Evolutionary conservation across 2,113 vertebrate species (phyloP), one percentile per base, ranked within the genome.

Genomic region (Plecotus auritus): DNA sequence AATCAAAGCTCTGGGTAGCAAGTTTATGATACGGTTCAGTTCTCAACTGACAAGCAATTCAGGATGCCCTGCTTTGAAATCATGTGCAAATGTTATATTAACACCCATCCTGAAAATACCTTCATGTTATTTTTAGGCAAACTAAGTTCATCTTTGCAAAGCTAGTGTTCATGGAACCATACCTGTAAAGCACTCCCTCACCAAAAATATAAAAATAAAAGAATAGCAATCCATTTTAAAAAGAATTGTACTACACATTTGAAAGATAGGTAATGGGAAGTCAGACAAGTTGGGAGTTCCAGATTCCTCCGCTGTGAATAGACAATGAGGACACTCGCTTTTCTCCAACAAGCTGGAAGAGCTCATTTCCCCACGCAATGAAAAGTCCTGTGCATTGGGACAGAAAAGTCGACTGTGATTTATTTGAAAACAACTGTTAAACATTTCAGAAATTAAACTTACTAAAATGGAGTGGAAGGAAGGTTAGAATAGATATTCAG

Each of bases 361-460:
- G 73, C 86, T 51, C 8, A 83, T 80, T 76, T 59, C 51, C 73
- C 67, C 0, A 0, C 4, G 56, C 74, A 85, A 35, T 64, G 92
- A 94, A 96, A 96, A 94, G 40, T 28, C 40, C 42, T 83, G n/a
- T 7, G 22, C 84, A 96, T 11, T 30, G 73, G n/a, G 45, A 32
- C 95, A 89, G 92, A 40, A 88, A 77, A 37, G 51, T 12, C 4
- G 0, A 87, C 95, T 37, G 85, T 93, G 95, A 97, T 80, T 95
- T 90, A 95, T 93, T 83, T 80, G 89, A 67, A 91, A 96, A 97
- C 85, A 95, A 88, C 56, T 92, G 73, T 84, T 95, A 67, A 95
- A 88, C 85, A 94, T 59, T 92, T 93, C 88, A 91, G 90, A 96
- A 97, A 96, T 40, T 93, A 96, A 90, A 95, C 37, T 73, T 64